A percentile compares a stretch with the other conserved stretches of the same genome.
phyloP scores from a whole-genome alignment of 2,797 vertebrate genomes.

The Myioborus melanocephalus region DNA sequence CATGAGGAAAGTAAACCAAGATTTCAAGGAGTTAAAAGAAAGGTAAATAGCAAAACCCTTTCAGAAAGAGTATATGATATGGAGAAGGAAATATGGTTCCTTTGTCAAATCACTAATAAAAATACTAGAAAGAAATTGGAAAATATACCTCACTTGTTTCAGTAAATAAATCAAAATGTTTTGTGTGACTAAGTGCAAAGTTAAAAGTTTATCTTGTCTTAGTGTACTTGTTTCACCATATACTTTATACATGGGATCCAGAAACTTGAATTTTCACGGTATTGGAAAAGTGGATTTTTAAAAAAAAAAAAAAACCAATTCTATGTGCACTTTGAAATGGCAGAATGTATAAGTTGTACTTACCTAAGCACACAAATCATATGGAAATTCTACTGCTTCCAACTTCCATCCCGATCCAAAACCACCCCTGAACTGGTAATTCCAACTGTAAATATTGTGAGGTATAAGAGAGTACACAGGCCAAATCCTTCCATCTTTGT shows the following conservation, averaged over 20 bases:
- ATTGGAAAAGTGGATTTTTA: background rate
- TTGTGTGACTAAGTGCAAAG: background rate
- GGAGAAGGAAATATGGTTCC: background rate
- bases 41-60: background rate
- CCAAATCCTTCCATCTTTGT: background rate
- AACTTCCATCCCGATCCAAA: fast-evolving
- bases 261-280: background rate
- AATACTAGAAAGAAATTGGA: background rate
- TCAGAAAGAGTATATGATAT: background rate
- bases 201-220: background rate
- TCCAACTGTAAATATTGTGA: background rate
- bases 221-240: background rate
- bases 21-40: background rate
- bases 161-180: background rate
- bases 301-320: background rate
- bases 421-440: background rate
- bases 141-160: background rate
- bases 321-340: background rate
- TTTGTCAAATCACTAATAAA: background rate
- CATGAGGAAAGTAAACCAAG: background rate
- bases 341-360: background rate
- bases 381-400: background rate
- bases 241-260: background rate
- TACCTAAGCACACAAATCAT: background rate
- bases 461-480: background rate